Percentiles rank a stretch among this genome's conserved stretches.
Conservation (phyloP, 2,888 invertebrate species). For the Pseudanteris insignis region DNA sequence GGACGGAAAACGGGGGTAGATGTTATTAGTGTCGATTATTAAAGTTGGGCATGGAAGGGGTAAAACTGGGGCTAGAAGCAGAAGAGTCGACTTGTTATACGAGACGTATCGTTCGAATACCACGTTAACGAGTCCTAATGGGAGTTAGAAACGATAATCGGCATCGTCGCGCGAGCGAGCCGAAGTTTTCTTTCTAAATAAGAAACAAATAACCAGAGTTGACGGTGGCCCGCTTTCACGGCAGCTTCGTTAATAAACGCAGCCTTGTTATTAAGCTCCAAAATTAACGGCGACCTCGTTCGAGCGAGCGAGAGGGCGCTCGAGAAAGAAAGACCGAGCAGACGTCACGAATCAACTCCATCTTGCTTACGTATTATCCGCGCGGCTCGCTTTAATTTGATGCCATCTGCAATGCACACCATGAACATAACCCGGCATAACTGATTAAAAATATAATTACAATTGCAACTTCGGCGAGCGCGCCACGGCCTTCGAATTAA, state of each 20-base stretch:
- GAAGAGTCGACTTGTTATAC: constrained; percentile 43
- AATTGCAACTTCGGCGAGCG: constrained; percentile 28
- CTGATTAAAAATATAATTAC: constrained; percentile 45
- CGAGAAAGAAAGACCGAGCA: background rate
- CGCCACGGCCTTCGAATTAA: constrained; percentile 11
- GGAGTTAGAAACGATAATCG: constrained; percentile 65
- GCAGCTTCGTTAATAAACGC: constrained; percentile 58
- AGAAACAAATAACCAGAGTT: constrained; percentile 59
- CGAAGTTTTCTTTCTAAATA: constrained; percentile 64
- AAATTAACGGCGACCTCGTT: constrained; percentile 58
- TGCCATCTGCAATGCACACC: constrained; percentile 42
- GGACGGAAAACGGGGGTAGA: constrained; percentile 40
- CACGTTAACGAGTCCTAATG: constrained; percentile 65
- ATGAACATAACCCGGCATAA: constrained; percentile 34
- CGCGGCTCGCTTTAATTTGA: constrained; percentile 42
- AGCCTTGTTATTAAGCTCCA: constrained; percentile 58
- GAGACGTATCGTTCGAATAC: constrained; percentile 64
- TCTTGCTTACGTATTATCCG: constrained; percentile 45
- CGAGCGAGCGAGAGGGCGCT: constrained; percentile 47
- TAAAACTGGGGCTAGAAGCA: constrained; percentile 38
- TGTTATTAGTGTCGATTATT: constrained; percentile 44
- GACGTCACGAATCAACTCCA: constrained; percentile 44
- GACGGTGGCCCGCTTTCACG: constrained; percentile 56
- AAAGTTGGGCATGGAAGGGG: constrained; percentile 34
- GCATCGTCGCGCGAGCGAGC: constrained; percentile 52